Evolutionary conservation across 92 coral and sea anemone genomes (phyloP).

Genomic region (Umimayanthus chanpuru): DNA sequence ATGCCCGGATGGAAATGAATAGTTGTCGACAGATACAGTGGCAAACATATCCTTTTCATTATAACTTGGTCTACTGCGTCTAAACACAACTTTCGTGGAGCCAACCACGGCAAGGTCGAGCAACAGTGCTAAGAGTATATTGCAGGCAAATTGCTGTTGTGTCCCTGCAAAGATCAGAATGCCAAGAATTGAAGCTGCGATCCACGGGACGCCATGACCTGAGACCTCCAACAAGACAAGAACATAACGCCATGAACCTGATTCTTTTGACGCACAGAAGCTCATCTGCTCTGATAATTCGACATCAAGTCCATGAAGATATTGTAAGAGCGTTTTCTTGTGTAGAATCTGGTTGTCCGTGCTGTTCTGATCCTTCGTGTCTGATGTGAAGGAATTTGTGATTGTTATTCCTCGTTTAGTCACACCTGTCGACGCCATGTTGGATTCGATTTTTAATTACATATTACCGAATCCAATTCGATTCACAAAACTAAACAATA

Average conservation of each 20-base stretch:
- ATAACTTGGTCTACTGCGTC: slow-evolving; percentile 78
- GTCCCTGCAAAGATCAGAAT: slow-evolving; percentile 50
- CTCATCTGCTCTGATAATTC: slow-evolving; percentile 66
- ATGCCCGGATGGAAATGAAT: slow-evolving; percentile 96
- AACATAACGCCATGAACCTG: slow-evolving; percentile 64
- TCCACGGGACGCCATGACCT: slow-evolving; percentile 99
- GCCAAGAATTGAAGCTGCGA: slow-evolving; percentile 67
- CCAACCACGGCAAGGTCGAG: slow-evolving; percentile 86
- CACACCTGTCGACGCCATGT: slow-evolving; percentile 10
- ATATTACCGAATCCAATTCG: not conserved
- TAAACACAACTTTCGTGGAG: slow-evolving; percentile 61
- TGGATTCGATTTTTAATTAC: not conserved
- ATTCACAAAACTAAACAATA: not conserved
- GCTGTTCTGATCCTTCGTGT: not conserved
- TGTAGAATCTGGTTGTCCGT: not conserved
- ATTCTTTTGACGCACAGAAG: slow-evolving; percentile 64
- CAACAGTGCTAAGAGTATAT: slow-evolving; percentile 75
- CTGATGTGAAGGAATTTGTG: not conserved
- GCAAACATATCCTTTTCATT: slow-evolving; percentile 92
- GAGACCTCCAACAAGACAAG: slow-evolving; percentile 77
- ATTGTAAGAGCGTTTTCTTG: not conserved
- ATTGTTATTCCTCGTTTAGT: not conserved
- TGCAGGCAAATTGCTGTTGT: slow-evolving; percentile 76
- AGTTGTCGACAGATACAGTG: slow-evolving; percentile 90
- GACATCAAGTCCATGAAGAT: slow-evolving; percentile 60